Percentiles rank a stretch among this genome's conserved stretches.
These are phyloP conservation scores for Acromyrmex echinatior DNA, from an alignment of 1,140 invertebrate genomes.

Conservation along the genomic window DNA sequence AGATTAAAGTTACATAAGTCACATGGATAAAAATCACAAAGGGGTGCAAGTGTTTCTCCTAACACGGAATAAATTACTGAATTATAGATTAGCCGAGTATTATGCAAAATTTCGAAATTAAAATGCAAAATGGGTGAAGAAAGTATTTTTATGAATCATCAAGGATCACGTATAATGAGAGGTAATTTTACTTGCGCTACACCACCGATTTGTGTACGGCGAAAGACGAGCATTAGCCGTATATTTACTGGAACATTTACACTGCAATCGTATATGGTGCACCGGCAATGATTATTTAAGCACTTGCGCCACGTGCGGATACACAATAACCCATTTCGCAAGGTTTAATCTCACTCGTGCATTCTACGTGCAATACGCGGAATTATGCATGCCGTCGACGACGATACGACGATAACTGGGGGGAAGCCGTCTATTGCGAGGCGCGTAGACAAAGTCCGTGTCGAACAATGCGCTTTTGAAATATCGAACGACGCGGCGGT, in stretches of 20 bases:
- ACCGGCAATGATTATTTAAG: slow-evolving; percentile 45
- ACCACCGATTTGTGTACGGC: neutral
- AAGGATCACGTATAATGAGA: neutral
- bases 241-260: neutral
- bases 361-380: slow-evolving; percentile 32
- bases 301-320: slow-evolving; percentile 45
- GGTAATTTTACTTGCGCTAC: neutral
- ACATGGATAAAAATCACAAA: neutral
- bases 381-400: slow-evolving; percentile 48
- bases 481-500: slow-evolving; percentile 41
- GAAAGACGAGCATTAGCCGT: neutral
- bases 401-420: slow-evolving; percentile 42
- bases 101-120: neutral
- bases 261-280: neutral
- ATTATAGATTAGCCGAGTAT: neutral
- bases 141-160: neutral
- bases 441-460: slow-evolving; percentile 51
- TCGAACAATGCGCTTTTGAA: slow-evolving; percentile 54
- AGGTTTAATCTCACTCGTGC: slow-evolving; percentile 52
- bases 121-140: neutral
- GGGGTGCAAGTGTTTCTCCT: neutral
- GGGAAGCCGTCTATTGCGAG: slow-evolving; percentile 43
- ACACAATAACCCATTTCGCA: slow-evolving; percentile 48
- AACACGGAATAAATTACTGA: neutral
- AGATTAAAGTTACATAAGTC: slow-evolving; percentile 21